Conservation (phyloP, 92 coral and sea anemone genomes). For the Phenganax stokvisi region DNA sequence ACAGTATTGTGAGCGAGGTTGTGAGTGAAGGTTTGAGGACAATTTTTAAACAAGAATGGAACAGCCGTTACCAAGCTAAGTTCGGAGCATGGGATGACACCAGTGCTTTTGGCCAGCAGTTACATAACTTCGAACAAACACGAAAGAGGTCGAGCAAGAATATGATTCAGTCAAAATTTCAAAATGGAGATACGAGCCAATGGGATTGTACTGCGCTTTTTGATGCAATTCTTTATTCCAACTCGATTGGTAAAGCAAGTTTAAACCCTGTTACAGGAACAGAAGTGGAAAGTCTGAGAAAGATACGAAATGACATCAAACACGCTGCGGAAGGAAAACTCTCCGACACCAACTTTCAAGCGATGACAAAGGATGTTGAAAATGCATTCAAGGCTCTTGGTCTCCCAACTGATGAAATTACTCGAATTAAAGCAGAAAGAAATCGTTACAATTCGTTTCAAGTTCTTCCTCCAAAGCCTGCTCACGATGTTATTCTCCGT, state of each 20-base stretch:
- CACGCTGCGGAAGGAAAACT: too few species aligned
- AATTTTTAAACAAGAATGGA: too few species aligned
- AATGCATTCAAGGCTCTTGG: not conserved
- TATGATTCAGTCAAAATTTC: too few species aligned
- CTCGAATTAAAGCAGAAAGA: not conserved
- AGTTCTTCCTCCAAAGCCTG: too few species aligned
- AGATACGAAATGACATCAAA: not conserved
- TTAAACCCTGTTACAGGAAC: too few species aligned
- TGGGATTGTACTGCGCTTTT: not conserved
- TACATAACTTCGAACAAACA: too few species aligned
- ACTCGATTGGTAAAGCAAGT: too few species aligned
- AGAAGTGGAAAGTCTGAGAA: not conserved
- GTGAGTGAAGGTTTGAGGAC: too few species aligned
- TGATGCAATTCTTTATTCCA: not conserved
- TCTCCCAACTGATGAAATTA: not conserved
- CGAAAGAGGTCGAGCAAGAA: not conserved
- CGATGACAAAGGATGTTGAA: not conserved
- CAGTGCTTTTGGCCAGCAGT: too few species aligned
- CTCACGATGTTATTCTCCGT: too few species aligned
- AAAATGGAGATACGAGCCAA: not conserved
- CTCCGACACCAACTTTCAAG: not conserved
- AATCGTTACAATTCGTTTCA: not conserved
- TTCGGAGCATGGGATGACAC: slow-evolving; percentile 20
- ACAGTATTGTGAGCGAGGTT: too few species aligned
- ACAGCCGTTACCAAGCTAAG: not conserved